Evolutionary conservation across 1,140 invertebrate species (phyloP), one percentile per base, ranked within the genome.

Genomic region (Pogonomyrmex barbatus): DNA sequence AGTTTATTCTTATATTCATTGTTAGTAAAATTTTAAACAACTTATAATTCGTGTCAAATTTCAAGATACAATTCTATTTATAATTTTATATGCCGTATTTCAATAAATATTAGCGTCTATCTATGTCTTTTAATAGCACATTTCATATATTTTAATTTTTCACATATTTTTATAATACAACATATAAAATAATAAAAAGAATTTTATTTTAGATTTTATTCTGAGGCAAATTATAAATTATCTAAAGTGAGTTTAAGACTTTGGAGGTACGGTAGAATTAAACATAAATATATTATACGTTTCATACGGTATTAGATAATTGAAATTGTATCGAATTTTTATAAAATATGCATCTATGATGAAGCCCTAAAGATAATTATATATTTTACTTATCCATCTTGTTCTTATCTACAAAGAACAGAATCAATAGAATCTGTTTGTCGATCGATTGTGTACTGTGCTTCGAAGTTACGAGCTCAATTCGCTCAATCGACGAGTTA

Each of bases 401-500:
- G 62, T 77, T 45, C 8, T 62, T 78, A 14, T 2, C 52, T 39
- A 47, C 33, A 58, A 75, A 52, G 10, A 75, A 12, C 9, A 54
- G 50, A 42, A 78, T 56, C 39, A 75, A 75, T 36, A 73, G 52
- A 78, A 78, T 63, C 42, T 50, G 45, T 33, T 78, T n/a, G 63
- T 63, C 75, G 75, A 78, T 78, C 58, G 5, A 17, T 14, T 24
- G 14, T 78, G 17, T 12, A 63, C 24, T 36, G 58, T 56, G 62
- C 17, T 9, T 42, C 47, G n/a, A 39, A n/a, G 36, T 12, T 30
- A 36, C 42, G 45, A 6, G 17, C 62, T 54, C 77, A 30, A 79
- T 79, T 67, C 76, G 45, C 45, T 79, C 60, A 50, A 79, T 79
- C 77, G 62, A 33, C 14, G 56, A 47, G 62, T 68, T 79, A 79